A percentile compares a stretch with the other conserved stretches of the same genome.
These are phyloP conservation scores for Drosophila atripex DNA, from an alignment of 2,888 invertebrate species.

Conservation along the genomic window DNA sequence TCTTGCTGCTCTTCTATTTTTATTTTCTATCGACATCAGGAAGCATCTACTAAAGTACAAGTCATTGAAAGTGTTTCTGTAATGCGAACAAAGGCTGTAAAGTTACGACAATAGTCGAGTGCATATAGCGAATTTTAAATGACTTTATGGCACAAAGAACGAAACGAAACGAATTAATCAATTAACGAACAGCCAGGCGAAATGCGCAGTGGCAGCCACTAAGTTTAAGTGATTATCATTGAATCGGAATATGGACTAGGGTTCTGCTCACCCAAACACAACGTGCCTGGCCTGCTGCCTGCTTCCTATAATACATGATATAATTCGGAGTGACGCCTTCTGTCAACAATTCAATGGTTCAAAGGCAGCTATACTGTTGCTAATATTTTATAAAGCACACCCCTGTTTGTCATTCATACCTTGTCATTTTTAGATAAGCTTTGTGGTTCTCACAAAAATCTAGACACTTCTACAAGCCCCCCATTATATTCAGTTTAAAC, in stretches of 20 bases:
- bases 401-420: conserved; percentile 3
- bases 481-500: neutral
- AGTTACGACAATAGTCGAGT: conserved; percentile 42
- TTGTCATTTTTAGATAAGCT: neutral
- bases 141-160: conserved; percentile 56
- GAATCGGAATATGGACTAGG: conserved; percentile 19
- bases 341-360: conserved; percentile 3
- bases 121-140: conserved; percentile 39
- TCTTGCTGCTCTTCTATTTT: conserved; percentile 29
- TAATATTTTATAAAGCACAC: conserved; percentile 5
- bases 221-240: conserved; percentile 41
- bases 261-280: conserved; percentile 4
- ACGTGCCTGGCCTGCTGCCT: conserved; percentile 42
- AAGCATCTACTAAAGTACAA: conserved; percentile 26
- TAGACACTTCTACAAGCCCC: neutral
- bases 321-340: conserved; percentile 39
- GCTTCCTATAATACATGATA: conserved; percentile 5
- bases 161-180: conserved; percentile 45
- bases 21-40: conserved; percentile 25
- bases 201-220: conserved; percentile 44
- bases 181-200: conserved; percentile 27
- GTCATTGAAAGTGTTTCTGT: conserved; percentile 33
- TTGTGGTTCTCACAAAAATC: neutral
- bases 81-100: conserved; percentile 28
- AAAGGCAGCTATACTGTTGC: neutral